Conservation (phyloP, 2,888 invertebrate genomes). For the Aromia moschata region DNA sequence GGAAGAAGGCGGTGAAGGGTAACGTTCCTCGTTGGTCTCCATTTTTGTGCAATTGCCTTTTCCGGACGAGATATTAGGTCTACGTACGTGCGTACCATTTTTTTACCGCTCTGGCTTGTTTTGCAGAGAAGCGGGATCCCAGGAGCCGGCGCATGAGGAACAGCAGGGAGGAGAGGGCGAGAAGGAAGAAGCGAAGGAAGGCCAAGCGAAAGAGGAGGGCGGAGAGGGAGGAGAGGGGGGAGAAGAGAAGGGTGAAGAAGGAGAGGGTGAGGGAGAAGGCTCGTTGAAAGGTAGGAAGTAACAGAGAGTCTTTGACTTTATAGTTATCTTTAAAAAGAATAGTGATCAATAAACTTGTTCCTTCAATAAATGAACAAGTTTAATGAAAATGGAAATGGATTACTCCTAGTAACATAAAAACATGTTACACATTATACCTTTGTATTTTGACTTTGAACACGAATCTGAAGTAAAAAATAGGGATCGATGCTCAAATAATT, state of each 20-base stretch:
- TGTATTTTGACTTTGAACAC: too few relatives aligned
- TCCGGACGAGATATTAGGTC: background rate
- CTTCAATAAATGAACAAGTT: too few relatives aligned
- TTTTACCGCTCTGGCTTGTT: background rate
- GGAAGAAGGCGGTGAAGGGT: conserved; percentile 17
- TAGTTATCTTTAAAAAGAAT: too few relatives aligned
- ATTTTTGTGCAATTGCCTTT: background rate
- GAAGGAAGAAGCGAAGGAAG: conserved; percentile 29
- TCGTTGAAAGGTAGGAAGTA: background rate
- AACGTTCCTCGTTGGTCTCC: too few relatives aligned
- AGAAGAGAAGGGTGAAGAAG: conserved; percentile 28
- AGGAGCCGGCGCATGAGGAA: background rate
- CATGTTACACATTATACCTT: too few relatives aligned
- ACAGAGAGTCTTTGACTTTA: background rate
- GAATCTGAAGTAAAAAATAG: too few relatives aligned
- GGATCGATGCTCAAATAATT: too few relatives aligned
- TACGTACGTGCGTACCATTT: background rate
- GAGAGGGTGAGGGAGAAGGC: background rate
- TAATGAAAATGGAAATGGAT: too few relatives aligned
- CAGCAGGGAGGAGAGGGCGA: conserved; percentile 26
- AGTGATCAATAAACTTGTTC: too few relatives aligned
- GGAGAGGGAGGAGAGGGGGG: conserved; percentile 20
- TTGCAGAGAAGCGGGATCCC: background rate
- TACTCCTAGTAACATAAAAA: too few relatives aligned
- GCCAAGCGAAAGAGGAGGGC: background rate